Conservation (phyloP, 2,113 vertebrate species). For the Alligator mississippiensis region DNA sequence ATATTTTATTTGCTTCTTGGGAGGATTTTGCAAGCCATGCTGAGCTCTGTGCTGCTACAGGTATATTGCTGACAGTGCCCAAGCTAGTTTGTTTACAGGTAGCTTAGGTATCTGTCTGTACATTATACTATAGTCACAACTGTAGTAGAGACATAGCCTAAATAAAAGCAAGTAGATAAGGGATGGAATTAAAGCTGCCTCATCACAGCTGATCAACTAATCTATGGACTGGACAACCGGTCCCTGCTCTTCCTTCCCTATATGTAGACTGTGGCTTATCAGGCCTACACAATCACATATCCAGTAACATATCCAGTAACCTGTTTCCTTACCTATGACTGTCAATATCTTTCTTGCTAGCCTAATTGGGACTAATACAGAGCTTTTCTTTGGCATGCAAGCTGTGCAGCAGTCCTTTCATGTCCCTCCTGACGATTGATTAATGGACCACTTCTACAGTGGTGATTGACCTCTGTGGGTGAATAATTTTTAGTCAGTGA, state of each 20-base stretch:
- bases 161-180: background rate
- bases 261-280: background rate
- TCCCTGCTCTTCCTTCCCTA: background rate
- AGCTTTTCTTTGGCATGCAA: background rate
- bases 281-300: background rate
- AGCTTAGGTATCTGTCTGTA: no score
- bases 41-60: no score
- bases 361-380: background rate
- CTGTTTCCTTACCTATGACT: background rate
- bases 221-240: background rate
- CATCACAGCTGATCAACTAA: background rate
- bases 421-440: background rate
- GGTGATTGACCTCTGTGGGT: background rate
- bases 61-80: no score
- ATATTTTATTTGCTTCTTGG: no score
- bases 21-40: no score
- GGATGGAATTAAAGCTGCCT: background rate
- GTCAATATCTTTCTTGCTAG: background rate
- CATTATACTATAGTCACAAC: no score
- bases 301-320: background rate
- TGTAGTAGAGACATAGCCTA: background rate
- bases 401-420: background rate
- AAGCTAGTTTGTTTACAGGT: no score
- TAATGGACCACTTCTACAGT: background rate
- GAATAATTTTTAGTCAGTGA: background rate